Conservation (phyloP, 2,888 invertebrate genomes). For the Tipula confusa region DNA sequence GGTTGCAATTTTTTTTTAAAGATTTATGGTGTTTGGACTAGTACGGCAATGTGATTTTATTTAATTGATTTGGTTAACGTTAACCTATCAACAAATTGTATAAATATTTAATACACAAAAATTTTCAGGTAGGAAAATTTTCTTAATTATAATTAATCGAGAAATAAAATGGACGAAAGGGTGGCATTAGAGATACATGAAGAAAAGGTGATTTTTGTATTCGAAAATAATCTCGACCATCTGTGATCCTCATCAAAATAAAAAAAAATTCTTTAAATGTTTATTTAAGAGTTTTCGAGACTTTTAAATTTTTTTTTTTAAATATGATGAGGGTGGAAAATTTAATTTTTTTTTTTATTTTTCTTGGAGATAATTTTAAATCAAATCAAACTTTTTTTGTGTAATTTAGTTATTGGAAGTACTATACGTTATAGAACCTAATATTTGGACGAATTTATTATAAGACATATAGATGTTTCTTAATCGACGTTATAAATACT, state of each 20-base stretch:
- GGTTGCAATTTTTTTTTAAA: not conserved
- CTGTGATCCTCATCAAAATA: not conserved
- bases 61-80: not conserved
- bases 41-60: not conserved
- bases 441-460: too few relatives aligned
- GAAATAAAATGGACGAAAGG: not conserved
- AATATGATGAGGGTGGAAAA: not conserved
- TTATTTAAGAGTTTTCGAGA: not conserved
- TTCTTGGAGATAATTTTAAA: not conserved
- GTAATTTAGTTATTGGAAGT: not conserved
- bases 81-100: not conserved
- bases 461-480: too few relatives aligned
- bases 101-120: not conserved
- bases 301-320: not conserved
- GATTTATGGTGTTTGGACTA: not conserved
- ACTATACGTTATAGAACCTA: too few relatives aligned
- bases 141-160: not conserved
- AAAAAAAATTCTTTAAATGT: too few relatives aligned
- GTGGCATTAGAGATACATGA: too few relatives aligned
- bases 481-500: too few relatives aligned
- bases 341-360: not conserved
- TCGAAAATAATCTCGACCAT: not conserved
- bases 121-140: not conserved
- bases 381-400: not conserved
- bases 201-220: not conserved